phyloP scores from a whole-genome alignment of 2,888 invertebrate species.

The Tetragonula carbonaria region DNA sequence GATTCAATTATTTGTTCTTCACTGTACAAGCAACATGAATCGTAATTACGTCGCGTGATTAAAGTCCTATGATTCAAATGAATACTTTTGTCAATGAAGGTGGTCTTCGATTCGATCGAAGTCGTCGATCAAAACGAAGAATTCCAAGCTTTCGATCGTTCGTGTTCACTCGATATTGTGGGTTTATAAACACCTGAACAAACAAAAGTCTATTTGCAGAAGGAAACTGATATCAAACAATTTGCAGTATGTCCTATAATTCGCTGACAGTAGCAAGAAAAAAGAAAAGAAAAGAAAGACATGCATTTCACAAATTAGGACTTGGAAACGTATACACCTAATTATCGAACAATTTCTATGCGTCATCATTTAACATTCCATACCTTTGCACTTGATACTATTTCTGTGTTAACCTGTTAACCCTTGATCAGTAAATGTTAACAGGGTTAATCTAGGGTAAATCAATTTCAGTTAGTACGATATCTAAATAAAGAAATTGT shows the following conservation, averaged over 20 bases:
- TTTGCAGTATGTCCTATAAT: background rate
- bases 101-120: background rate
- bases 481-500: too few relatives aligned
- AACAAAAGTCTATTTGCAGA: background rate
- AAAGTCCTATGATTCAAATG: background rate
- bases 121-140: background rate
- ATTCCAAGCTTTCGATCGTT: conserved; percentile 2
- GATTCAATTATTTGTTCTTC: too few relatives aligned
- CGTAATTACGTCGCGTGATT: background rate
- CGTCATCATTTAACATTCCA: background rate
- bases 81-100: background rate
- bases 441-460: background rate
- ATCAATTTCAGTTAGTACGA: background rate
- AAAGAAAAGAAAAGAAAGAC: too few relatives aligned
- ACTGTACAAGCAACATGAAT: too few relatives aligned
- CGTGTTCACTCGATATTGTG: conserved; percentile 10
- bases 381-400: background rate
- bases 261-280: background rate
- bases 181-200: conserved; percentile 16
- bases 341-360: background rate
- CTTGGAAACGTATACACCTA: background rate
- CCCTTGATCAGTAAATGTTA: background rate
- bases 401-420: background rate
- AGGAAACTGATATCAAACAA: background rate
- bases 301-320: background rate